These are phyloP conservation scores for Mantis religiosa DNA, from an alignment of 2,888 invertebrate genomes.

Conservation along the genomic window DNA sequence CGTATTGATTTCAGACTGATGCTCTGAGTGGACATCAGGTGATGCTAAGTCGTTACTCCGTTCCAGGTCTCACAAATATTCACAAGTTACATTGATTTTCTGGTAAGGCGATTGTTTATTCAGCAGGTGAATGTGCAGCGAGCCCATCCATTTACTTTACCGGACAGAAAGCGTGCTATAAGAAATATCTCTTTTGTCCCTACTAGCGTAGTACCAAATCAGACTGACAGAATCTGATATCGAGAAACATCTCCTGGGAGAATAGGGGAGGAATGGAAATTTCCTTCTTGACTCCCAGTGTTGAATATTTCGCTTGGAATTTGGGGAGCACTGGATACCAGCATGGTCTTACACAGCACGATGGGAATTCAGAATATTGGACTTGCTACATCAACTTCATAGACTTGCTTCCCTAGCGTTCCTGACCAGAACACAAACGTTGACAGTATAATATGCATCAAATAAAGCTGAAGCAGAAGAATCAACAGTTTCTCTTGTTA, in stretches of 20 bases:
- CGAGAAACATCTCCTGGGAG: background rate
- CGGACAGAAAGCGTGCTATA: background rate
- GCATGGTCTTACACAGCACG: background rate
- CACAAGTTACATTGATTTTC: background rate
- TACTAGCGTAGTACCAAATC: background rate
- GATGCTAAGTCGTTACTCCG: background rate
- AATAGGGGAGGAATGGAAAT: background rate
- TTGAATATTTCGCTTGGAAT: background rate
- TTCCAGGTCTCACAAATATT: background rate
- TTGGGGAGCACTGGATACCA: background rate
- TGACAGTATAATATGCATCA: background rate
- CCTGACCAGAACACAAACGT: no score
- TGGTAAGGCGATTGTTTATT: background rate
- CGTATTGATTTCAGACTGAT: background rate
- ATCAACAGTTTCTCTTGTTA: no score
- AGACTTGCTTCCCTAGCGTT: background rate
- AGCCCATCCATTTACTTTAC: background rate
- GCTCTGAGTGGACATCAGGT: background rate
- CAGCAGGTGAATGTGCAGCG: no score
- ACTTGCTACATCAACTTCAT: background rate
- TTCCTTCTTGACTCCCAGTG: background rate
- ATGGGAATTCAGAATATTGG: background rate
- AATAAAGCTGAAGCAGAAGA: background rate
- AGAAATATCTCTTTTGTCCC: background rate
- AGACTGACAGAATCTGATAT: conserved; percentile 9